Percentiles rank a stretch among this genome's conserved stretches.
phyloP scores from a whole-genome alignment of 2,888 invertebrate genomes.

The Lathronympha strigana region DNA sequence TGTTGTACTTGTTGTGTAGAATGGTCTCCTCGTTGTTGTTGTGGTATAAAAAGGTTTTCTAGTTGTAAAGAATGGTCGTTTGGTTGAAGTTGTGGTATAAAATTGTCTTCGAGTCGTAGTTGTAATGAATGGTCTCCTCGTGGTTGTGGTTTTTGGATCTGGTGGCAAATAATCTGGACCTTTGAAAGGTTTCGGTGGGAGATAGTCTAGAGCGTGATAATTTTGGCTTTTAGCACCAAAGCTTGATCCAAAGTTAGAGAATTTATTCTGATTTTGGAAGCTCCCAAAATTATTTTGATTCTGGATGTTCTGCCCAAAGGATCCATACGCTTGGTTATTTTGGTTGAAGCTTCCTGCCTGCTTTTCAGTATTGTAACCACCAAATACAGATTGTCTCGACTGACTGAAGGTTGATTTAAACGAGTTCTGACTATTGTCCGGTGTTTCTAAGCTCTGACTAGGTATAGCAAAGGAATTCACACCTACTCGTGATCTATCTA shows the following conservation, averaged over 20 bases:
- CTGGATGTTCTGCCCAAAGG: constrained; percentile 8
- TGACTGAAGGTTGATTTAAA: constrained; percentile 4
- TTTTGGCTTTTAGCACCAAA: background rate
- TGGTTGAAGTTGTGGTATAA: constrained; percentile 1
- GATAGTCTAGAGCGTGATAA: background rate
- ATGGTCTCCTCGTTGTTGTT: background rate
- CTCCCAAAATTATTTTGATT: background rate
- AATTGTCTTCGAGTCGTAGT: background rate
- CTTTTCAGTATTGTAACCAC: background rate
- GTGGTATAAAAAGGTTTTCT: background rate
- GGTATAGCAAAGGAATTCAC: background rate
- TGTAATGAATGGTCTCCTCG: constrained; percentile 5
- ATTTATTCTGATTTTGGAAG: background rate
- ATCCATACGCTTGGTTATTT: background rate
- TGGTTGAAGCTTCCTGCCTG: background rate
- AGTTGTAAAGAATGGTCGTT: background rate
- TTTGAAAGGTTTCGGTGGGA: constrained; percentile 17
- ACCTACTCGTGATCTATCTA: background rate
- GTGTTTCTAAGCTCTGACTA: background rate
- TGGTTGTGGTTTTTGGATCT: background rate
- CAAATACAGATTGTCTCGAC: background rate
- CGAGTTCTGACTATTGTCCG: background rate
- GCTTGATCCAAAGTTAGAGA: background rate
- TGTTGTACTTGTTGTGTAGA: background rate
- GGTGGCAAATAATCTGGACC: constrained; percentile 20